These are phyloP conservation scores for Neomicropteryx cornuta DNA, from an alignment of 1,140 invertebrate species.

Conservation along the genomic window DNA sequence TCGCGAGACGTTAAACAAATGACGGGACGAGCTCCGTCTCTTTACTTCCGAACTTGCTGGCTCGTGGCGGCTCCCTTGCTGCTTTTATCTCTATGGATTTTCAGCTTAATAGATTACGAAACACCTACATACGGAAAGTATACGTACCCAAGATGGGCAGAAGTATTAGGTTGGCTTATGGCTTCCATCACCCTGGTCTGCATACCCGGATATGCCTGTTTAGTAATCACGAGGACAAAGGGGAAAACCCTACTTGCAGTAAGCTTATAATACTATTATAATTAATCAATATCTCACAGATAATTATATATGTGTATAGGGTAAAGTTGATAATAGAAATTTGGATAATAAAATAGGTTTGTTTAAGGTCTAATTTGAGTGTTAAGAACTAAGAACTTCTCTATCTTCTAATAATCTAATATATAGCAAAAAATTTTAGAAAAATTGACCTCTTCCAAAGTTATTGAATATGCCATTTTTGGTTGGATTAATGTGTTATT, in stretches of 20 bases:
- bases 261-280: slow-evolving; percentile 13
- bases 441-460: too few relatives aligned
- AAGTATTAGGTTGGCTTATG: slow-evolving; percentile 77
- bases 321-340: too few relatives aligned
- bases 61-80: slow-evolving; percentile 65
- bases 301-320: too few relatives aligned
- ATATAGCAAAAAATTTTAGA: too few relatives aligned
- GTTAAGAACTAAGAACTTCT: too few relatives aligned
- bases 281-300: not conserved
- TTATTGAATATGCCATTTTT: too few relatives aligned
- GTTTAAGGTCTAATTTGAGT: too few relatives aligned
- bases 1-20: slow-evolving; percentile 77
- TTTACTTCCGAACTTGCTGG: slow-evolving; percentile 82
- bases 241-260: slow-evolving; percentile 65
- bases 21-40: slow-evolving; percentile 60
- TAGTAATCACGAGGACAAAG: slow-evolving; percentile 55
- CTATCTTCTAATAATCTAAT: too few relatives aligned
- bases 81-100: slow-evolving; percentile 78
- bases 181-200: slow-evolving; percentile 72
- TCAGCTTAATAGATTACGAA: slow-evolving; percentile 77
- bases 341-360: too few relatives aligned
- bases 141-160: slow-evolving; percentile 73
- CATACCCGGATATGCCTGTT: slow-evolving; percentile 71
- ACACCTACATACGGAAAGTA: slow-evolving; percentile 70
- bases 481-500: too few relatives aligned